A percentile compares a stretch with the other conserved stretches of the same genome.
Conservation (phyloP, 2,888 invertebrate species). For the Lutraria lutraria region DNA sequence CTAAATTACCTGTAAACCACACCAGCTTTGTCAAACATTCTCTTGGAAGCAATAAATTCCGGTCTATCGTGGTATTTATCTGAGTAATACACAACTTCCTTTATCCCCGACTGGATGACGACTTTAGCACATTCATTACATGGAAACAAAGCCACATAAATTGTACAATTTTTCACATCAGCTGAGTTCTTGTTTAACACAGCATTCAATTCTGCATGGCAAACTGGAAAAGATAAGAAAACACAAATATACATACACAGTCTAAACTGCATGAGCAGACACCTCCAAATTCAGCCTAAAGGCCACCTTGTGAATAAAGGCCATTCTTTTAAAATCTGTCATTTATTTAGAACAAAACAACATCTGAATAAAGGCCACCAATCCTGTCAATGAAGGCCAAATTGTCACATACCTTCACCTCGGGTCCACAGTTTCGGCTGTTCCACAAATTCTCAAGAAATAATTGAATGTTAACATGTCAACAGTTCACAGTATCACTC, state of each 20-base stretch:
- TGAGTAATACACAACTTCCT: slow-evolving; percentile 91
- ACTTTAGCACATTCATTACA: slow-evolving; percentile 99
- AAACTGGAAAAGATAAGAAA: slow-evolving; percentile 90
- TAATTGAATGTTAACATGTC: too few relatives aligned
- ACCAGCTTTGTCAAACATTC: slow-evolving; percentile 93
- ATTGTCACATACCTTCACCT: too few relatives aligned
- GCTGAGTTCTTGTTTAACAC: slow-evolving; percentile 95
- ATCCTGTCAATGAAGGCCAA: too few relatives aligned
- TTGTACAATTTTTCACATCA: slow-evolving; percentile 92
- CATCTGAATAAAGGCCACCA: too few relatives aligned
- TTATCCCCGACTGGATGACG: slow-evolving; percentile 97
- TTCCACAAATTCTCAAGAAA: too few relatives aligned
- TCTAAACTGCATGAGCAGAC: too few relatives aligned
- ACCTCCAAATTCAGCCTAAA: too few relatives aligned
- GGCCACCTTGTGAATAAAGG: too few relatives aligned
- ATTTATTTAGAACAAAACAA: too few relatives aligned
- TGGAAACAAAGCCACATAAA: slow-evolving; percentile 97
- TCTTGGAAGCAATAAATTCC: slow-evolving; percentile 92
- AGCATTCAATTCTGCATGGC: slow-evolving; percentile 99
- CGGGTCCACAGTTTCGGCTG: too few relatives aligned
- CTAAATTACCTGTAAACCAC: slow-evolving; percentile 88
- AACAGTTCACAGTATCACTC: too few relatives aligned
- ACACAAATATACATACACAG: neutral
- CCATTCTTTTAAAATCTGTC: too few relatives aligned
- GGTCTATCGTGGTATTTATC: slow-evolving; percentile 92